These are phyloP conservation scores for Sylvilagus floridanus DNA, from an alignment of 2,797 vertebrate species.

Conservation along the genomic window DNA sequence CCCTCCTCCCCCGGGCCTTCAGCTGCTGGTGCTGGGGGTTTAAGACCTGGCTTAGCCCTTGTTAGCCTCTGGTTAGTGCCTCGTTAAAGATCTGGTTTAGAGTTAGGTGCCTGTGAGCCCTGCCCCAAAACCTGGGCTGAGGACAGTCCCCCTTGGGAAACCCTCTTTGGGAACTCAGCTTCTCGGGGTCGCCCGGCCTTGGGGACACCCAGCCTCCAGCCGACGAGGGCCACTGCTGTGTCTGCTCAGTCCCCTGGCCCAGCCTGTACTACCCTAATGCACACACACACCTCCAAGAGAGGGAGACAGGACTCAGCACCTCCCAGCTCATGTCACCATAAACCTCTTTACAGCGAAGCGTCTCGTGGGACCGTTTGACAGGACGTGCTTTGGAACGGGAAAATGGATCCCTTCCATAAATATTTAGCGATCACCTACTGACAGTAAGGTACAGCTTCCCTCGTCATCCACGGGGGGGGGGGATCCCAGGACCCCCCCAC, in stretches of 20 bases:
- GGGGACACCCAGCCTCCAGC: not conserved
- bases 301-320: not conserved
- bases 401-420: slow-evolving; percentile 3
- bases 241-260: not conserved
- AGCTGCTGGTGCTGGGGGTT: slow-evolving; percentile 70
- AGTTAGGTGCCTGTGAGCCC: slow-evolving; percentile 69
- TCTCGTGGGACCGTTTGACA: not conserved
- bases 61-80: slow-evolving; percentile 84
- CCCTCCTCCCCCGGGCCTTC: slow-evolving; percentile 59
- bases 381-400: not conserved
- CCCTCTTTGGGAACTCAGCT: not conserved
- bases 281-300: not conserved
- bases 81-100: slow-evolving; percentile 83
- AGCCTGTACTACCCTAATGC: not conserved
- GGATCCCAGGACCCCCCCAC: too few species aligned
- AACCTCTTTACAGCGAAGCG: not conserved
- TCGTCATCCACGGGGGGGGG: too few species aligned
- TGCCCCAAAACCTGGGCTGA: slow-evolving; percentile 73
- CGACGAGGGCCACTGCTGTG: not conserved
- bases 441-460: not conserved
- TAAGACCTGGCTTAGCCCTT: slow-evolving; percentile 82
- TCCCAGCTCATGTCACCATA: not conserved
- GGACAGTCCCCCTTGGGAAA: slow-evolving; percentile 75
- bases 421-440: slow-evolving; percentile 31
- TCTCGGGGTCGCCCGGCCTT: not conserved